Conservation (phyloP, 2,113 vertebrate species). For the Cinclus cinclus region DNA sequence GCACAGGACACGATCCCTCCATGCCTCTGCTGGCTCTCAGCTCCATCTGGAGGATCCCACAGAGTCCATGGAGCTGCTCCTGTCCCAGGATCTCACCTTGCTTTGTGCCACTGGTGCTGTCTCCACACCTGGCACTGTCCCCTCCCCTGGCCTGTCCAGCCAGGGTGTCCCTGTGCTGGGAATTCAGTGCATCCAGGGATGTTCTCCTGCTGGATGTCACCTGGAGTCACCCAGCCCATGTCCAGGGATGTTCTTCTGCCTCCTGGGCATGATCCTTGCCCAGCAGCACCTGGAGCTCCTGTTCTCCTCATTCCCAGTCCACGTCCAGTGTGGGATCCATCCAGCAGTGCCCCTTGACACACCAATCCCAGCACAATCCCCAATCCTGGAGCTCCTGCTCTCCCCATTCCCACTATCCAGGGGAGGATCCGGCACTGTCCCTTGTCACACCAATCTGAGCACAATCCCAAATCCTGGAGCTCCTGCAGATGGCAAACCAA, state of each 20-base stretch:
- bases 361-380: neutral
- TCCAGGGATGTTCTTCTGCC: neutral
- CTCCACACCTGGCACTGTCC: neutral
- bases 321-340: too few relatives aligned
- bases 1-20: accelerated
- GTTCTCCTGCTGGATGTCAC: neutral
- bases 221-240: neutral
- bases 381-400: neutral
- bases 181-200: neutral
- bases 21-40: neutral
- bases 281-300: neutral
- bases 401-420: neutral
- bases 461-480: neutral
- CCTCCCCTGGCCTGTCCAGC: neutral
- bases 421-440: too few relatives aligned
- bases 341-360: too few relatives aligned
- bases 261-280: neutral
- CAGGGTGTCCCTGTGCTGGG: neutral
- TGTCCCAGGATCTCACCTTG: neutral
- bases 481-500: neutral
- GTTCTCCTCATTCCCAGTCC: neutral
- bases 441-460: neutral
- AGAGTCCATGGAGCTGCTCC: neutral
- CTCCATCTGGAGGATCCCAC: neutral
- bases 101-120: neutral